Percentiles rank a stretch among this genome's conserved stretches.
These are phyloP conservation scores for Trichonephila clavata DNA, from an alignment of 1,140 invertebrate species.

Conservation along the genomic window DNA sequence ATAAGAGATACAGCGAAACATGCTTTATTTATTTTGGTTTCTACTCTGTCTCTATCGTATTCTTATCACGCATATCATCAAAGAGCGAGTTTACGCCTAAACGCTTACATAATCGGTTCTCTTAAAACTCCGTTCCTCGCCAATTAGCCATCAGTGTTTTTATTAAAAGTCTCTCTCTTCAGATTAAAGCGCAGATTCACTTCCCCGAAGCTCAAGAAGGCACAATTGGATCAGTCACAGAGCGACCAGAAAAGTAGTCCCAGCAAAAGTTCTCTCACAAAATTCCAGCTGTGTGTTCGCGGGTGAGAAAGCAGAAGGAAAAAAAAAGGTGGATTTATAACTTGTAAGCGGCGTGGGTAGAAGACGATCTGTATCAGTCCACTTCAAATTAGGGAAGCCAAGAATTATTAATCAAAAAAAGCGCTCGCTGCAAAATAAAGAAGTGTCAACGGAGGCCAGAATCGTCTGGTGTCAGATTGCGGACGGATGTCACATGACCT, in stretches of 20 bases:
- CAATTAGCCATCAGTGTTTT: neutral
- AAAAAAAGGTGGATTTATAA: neutral
- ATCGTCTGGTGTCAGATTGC: conserved; percentile 56
- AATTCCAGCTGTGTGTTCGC: neutral
- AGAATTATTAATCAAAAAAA: neutral
- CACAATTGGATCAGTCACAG: neutral
- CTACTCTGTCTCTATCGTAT: too few relatives aligned
- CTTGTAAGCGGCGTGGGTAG: neutral
- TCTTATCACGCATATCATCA: neutral
- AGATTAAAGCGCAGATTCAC: neutral
- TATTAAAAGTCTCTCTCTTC: neutral
- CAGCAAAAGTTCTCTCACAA: neutral
- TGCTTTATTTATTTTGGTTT: neutral
- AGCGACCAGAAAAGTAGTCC: neutral
- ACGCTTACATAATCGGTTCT: conserved; percentile 17
- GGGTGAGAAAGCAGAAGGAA: neutral
- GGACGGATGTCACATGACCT: conserved; percentile 62
- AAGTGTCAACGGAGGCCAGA: conserved; percentile 15
- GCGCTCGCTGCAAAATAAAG: neutral
- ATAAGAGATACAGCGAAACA: neutral
- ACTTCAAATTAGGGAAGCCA: neutral
- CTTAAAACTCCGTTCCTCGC: neutral
- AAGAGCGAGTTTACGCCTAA: neutral
- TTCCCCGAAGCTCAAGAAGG: neutral
- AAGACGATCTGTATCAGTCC: conserved; percentile 27